Evolutionary conservation across 2,888 invertebrate genomes (phyloP), one percentile per base, ranked within the genome.

Genomic region (Entomobrya multifasciata): DNA sequence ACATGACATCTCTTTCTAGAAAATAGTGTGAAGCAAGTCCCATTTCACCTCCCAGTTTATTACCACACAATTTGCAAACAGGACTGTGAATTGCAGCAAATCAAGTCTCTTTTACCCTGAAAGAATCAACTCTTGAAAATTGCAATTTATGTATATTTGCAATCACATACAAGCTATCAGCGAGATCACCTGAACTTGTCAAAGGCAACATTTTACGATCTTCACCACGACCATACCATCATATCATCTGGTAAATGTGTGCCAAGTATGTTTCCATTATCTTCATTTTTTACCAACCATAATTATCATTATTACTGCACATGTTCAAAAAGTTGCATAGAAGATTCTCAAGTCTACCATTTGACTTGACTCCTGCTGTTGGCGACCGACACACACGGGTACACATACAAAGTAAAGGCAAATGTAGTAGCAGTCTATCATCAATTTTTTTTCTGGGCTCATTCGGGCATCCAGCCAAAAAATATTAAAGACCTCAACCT

Each of bases 401-500:
- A n/a, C n/a, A n/a, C 36, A 36, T 30, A 62, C 62, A 8, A 36
- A 62, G 62, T 36, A 36, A 17, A 5, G n/a, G 36, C 70, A 70
- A 47, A 17, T n/a, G n/a, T n/a, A n/a, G 20, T 13, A 22, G 60
- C 62, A 25, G 30, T 15, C 17, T 15, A 25, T 11, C 27, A 10
- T 13, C 13, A 22, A 5, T 47, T 44, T 70, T 47, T 70, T 47
- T 44, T 22, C 70, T 70, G 70, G 70, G 70, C 70, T 47, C 70
- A 70, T 47, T 70, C 70, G 70, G 70, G 70, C 70, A 44, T 44
- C 70, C 47, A 41, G 70, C 70, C 70, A 70, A 70, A 70, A 70
- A 13, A 62, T 62, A 27, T 60, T 6, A 25, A 47, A 70, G 70
- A 70, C 70, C 70, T 70, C 70, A 70, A 70, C 70, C 70, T 70